Evolutionary conservation across 2,113 vertebrate genomes (phyloP).

Genomic region (Brachyistius frenatus): DNA sequence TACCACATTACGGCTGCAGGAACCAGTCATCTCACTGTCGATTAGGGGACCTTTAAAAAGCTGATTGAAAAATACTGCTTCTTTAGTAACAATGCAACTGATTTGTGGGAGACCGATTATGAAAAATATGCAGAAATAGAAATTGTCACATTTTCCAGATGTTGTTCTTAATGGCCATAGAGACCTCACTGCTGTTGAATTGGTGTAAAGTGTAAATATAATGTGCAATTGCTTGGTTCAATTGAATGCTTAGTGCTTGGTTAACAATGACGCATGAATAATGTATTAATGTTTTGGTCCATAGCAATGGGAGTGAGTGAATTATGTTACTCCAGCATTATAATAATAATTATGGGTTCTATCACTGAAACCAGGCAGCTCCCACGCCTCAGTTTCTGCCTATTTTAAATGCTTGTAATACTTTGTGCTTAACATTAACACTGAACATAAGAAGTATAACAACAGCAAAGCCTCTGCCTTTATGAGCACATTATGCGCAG

Average conservation of each 20-base stretch:
- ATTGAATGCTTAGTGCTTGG: conserved; percentile 33
- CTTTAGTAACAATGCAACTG: conserved; percentile 19
- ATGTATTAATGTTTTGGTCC: conserved; percentile 52
- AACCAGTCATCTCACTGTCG: conserved; percentile 33
- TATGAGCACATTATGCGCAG: not conserved
- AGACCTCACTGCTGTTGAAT: conserved; percentile 8
- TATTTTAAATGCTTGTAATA: conserved; percentile 15
- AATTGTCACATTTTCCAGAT: conserved; percentile 7
- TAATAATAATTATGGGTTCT: conserved; percentile 49
- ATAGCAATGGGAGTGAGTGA: conserved; percentile 29
- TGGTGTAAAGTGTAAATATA: conserved; percentile 24
- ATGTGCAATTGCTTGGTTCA: conserved; percentile 34
- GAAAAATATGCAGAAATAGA: conserved; percentile 21
- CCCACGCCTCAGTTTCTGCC: not conserved
- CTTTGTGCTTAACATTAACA: conserved; percentile 6
- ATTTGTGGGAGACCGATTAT: conserved; percentile 17
- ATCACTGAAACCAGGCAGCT: not conserved
- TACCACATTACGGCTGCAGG: conserved; percentile 55
- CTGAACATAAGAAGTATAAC: not conserved
- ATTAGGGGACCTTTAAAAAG: conserved; percentile 44
- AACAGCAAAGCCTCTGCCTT: conserved; percentile 18
- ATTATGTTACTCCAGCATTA: conserved; percentile 37
- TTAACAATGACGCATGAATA: conserved; percentile 23
- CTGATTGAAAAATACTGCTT: conserved; percentile 13
- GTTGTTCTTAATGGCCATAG: not conserved